phyloP scores from a whole-genome alignment of 2,888 invertebrate genomes.

The Leptopilina drosophilae region DNA sequence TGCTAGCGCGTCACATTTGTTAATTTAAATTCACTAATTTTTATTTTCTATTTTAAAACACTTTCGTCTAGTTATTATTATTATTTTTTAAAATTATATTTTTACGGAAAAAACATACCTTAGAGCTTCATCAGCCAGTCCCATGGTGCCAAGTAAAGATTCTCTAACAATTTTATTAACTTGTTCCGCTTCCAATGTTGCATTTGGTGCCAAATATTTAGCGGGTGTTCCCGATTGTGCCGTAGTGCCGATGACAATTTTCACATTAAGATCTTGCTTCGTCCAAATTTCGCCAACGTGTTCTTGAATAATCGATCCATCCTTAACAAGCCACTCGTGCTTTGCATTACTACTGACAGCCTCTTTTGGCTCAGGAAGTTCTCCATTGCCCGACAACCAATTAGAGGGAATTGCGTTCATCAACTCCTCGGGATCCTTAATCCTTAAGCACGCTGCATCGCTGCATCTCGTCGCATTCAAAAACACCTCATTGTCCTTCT shows the following conservation, averaged over 20 bases:
- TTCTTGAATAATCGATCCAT: slow-evolving; percentile 84
- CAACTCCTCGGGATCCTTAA: slow-evolving; percentile 78
- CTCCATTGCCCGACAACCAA: slow-evolving; percentile 79
- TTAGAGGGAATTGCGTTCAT: slow-evolving; percentile 85
- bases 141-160: slow-evolving; percentile 82
- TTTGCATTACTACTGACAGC: slow-evolving; percentile 71
- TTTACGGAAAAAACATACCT: slow-evolving; percentile 58
- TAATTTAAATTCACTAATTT: too few relatives aligned
- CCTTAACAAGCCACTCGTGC: slow-evolving; percentile 88
- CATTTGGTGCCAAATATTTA: slow-evolving; percentile 80
- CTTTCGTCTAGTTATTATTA: too few relatives aligned
- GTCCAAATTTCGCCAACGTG: slow-evolving; percentile 84
- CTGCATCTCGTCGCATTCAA: slow-evolving; percentile 79
- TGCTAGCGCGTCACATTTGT: too few relatives aligned
- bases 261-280: slow-evolving; percentile 74
- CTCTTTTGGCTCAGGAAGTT: slow-evolving; percentile 78
- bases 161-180: slow-evolving; percentile 82
- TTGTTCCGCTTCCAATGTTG: slow-evolving; percentile 83
- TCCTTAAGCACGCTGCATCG: slow-evolving; percentile 78
- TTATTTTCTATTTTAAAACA: too few relatives aligned
- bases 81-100: too few relatives aligned
- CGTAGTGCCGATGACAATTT: slow-evolving; percentile 85
- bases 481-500: slow-evolving; percentile 81
- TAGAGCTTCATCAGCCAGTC: slow-evolving; percentile 82
- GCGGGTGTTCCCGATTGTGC: slow-evolving; percentile 85